Conservation (phyloP, 2,888 invertebrate genomes). For the Zeuzera pyrina region DNA sequence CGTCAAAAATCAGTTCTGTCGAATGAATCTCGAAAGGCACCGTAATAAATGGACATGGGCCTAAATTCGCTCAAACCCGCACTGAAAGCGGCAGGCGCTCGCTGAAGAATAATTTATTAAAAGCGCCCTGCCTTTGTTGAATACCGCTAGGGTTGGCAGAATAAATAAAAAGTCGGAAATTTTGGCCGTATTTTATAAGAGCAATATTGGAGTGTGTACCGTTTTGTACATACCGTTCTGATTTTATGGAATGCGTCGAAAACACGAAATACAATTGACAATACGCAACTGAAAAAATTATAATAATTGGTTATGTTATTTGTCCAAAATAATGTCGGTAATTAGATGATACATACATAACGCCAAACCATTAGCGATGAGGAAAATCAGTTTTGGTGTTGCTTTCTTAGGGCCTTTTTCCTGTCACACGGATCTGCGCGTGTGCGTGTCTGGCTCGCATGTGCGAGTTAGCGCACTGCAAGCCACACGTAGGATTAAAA, state of each 20-base stretch:
- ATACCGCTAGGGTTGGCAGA: slow-evolving; percentile 28
- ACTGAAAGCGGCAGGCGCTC: slow-evolving; percentile 38
- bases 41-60: slow-evolving; percentile 35
- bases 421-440: not conserved
- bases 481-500: slow-evolving; percentile 4
- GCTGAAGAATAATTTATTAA: slow-evolving; percentile 55
- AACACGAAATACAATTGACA: too few relatives aligned
- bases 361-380: too few relatives aligned
- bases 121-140: slow-evolving; percentile 44
- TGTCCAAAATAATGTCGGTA: too few relatives aligned
- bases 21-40: slow-evolving; percentile 25
- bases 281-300: too few relatives aligned
- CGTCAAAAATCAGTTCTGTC: slow-evolving; percentile 32
- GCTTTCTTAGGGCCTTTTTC: not conserved
- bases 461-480: not conserved
- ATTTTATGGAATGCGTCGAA: too few relatives aligned
- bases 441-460: not conserved
- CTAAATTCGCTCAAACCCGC: slow-evolving; percentile 30
- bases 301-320: too few relatives aligned
- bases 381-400: too few relatives aligned
- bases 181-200: too few relatives aligned
- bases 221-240: too few relatives aligned
- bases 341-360: too few relatives aligned
- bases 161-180: slow-evolving; percentile 5
- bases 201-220: too few relatives aligned